These are phyloP conservation scores for Iguana delicatissima DNA, from an alignment of 2,797 vertebrate genomes.

Conservation along the genomic window DNA sequence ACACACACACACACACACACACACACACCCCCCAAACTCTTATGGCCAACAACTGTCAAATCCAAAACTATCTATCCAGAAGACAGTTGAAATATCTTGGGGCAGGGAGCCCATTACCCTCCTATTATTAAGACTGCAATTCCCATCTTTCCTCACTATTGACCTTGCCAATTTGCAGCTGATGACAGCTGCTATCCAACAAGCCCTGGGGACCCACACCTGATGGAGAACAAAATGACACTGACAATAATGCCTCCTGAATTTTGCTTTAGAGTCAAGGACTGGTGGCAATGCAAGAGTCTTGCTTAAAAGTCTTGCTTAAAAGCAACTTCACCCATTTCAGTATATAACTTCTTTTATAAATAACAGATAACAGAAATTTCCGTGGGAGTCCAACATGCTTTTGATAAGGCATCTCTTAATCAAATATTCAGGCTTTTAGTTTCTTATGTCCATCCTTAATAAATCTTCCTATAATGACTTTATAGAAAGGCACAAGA, in stretches of 20 bases:
- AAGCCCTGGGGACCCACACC: not conserved
- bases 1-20: too few species aligned
- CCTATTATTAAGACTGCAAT: not conserved
- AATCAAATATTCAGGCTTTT: not conserved
- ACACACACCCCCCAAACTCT: too few species aligned
- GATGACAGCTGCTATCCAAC: not conserved
- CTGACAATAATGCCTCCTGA: not conserved
- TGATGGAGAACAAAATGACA: not conserved
- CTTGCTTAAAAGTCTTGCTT: not conserved
- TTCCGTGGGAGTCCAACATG: not conserved
- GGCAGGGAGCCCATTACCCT: not conserved
- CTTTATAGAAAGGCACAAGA: not conserved
- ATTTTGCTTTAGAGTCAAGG: not conserved
- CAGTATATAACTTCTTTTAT: not conserved
- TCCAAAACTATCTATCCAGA: not conserved
- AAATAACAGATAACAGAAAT: not conserved
- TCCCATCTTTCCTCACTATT: not conserved
- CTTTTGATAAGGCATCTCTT: not conserved
- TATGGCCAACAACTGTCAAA: not conserved
- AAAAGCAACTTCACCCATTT: not conserved
- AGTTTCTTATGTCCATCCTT: not conserved
- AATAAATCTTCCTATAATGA: not conserved
- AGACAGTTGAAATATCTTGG: not conserved
- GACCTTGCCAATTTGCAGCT: not conserved
- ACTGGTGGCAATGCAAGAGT: not conserved